Evolutionary conservation across 2,888 invertebrate species (phyloP).

Genomic region (Andrena flavipes): DNA sequence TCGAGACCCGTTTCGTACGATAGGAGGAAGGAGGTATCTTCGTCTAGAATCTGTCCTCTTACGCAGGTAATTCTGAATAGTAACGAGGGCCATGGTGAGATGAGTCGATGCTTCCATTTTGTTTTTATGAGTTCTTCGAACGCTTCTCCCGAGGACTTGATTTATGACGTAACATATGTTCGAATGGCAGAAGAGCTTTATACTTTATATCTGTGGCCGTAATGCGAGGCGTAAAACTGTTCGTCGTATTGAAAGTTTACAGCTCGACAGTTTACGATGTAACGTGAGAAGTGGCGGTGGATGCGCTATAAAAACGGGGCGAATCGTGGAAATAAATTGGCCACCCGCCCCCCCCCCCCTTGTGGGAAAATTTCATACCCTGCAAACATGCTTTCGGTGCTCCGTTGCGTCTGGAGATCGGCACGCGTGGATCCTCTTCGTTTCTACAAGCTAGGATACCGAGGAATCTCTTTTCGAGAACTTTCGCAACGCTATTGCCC

Average conservation of each 20-base stretch:
- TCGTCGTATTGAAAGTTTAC: conserved; percentile 47
- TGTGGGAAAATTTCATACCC: neutral
- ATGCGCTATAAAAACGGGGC: conserved; percentile 3
- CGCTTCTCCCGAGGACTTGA: neutral
- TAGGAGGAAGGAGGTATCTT: neutral
- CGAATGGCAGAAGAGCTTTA: neutral
- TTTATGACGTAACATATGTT: neutral
- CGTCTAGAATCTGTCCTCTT: neutral
- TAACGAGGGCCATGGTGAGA: neutral
- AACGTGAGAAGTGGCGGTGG: conserved; percentile 15
- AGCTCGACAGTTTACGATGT: conserved; percentile 43
- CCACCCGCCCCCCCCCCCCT: neutral
- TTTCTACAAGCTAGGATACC: neutral
- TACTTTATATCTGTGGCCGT: conserved; percentile 25
- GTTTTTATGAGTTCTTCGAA: too few relatives aligned
- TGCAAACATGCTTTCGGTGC: conserved; percentile 2
- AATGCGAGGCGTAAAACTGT: conserved; percentile 33
- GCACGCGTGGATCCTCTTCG: neutral
- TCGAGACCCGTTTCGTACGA: neutral
- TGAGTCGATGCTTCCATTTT: neutral
- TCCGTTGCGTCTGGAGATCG: neutral
- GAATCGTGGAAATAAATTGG: conserved; percentile 25
- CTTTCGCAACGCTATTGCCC: neutral
- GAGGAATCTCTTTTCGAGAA: conserved; percentile 14
- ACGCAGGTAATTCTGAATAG: neutral